A percentile compares a stretch with the other conserved stretches of the same genome.
phyloP scores from a whole-genome alignment of 2,888 invertebrate species.

The Acrocyrtus sp. region DNA sequence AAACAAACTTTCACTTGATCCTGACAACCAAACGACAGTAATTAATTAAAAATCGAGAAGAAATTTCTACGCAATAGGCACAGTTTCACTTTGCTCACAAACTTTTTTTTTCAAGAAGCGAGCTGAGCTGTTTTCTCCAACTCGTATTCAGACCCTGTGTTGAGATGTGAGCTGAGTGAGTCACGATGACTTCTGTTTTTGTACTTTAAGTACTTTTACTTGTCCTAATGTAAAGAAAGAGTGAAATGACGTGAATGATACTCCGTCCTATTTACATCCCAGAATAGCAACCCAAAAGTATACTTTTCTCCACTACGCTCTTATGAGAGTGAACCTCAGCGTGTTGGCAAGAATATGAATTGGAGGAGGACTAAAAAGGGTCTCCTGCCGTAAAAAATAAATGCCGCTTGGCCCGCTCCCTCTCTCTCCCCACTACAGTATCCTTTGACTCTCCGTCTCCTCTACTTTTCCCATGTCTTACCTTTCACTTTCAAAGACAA shows the following conservation, averaged over 20 bases:
- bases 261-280: neutral
- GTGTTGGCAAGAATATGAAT: neutral
- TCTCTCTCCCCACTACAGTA: neutral
- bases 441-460: no score
- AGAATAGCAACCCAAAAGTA: neutral
- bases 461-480: neutral
- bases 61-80: neutral
- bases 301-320: neutral
- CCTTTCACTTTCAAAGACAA: slow-evolving; percentile 29
- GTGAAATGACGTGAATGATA: neutral
- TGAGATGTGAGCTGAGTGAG: slow-evolving; percentile 12
- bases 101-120: no score
- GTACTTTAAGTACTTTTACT: neutral
- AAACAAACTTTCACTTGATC: neutral
- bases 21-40: neutral
- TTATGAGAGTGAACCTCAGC: neutral
- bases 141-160: no score
- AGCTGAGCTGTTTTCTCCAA: neutral
- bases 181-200: slow-evolving; percentile 5
- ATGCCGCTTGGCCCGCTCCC: neutral
- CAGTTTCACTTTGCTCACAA: neutral
- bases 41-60: neutral
- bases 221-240: neutral
- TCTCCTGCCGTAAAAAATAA: neutral
- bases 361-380: neutral